Evolutionary conservation across 2,888 invertebrate genomes (phyloP).

Genomic region (Agriopis aurantiaria): DNA sequence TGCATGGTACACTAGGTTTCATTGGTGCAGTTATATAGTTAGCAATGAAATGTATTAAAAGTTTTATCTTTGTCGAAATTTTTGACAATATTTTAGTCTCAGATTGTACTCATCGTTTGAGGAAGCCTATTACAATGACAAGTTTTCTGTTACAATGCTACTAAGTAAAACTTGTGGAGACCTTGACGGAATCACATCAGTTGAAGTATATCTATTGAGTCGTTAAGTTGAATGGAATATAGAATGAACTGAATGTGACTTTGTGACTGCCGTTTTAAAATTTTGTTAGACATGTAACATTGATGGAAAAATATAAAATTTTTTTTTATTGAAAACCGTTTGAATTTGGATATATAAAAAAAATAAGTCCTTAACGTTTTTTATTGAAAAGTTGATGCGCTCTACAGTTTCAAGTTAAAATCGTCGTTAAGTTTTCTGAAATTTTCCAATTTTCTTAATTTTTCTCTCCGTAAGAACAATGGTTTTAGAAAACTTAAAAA

Average conservation of each 20-base stretch:
- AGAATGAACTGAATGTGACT: neutral
- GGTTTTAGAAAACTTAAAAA: too few relatives aligned
- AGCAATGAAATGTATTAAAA: conserved; percentile 22
- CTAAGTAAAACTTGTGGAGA: neutral
- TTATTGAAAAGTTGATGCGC: too few relatives aligned
- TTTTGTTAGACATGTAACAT: neutral
- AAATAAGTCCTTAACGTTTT: too few relatives aligned
- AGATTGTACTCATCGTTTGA: neutral
- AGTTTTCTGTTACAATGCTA: neutral
- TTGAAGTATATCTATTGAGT: conserved; percentile 22
- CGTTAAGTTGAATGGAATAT: conserved; percentile 29
- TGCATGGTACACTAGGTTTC: conserved; percentile 45
- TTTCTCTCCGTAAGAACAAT: too few relatives aligned
- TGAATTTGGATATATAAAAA: too few relatives aligned
- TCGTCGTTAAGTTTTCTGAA: too few relatives aligned
- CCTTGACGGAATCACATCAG: conserved; percentile 20
- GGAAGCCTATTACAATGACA: too few relatives aligned
- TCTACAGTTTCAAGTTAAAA: too few relatives aligned
- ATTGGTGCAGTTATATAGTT: conserved; percentile 40
- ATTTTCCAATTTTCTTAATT: too few relatives aligned
- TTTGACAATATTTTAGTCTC: neutral
- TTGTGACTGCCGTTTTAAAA: conserved; percentile 7
- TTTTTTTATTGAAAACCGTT: too few relatives aligned
- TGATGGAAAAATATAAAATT: too few relatives aligned
- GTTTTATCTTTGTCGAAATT: neutral